These are phyloP conservation scores for Hapalemur alaotrensis DNA, from an alignment of 2,797 vertebrate genomes.

Conservation along the genomic window DNA sequence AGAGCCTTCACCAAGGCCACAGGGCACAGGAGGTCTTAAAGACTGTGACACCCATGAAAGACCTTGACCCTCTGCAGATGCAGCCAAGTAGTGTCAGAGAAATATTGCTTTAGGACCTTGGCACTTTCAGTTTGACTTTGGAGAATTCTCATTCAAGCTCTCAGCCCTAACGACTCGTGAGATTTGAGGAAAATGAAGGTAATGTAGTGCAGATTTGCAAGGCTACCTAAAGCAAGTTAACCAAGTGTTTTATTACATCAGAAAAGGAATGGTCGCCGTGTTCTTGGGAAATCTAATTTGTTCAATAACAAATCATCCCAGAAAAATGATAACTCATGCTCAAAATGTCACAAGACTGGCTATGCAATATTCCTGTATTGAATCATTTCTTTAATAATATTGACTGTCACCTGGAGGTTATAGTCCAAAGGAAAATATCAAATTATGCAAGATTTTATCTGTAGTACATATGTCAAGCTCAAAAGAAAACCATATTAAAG, in stretches of 20 bases:
- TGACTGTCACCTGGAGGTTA: slow-evolving; percentile 47
- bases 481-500: slow-evolving; percentile 51
- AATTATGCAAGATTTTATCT: slow-evolving; percentile 53
- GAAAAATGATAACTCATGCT: slow-evolving; percentile 54
- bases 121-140: slow-evolving; percentile 15
- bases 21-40: neutral
- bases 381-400: slow-evolving; percentile 44
- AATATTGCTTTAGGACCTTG: neutral
- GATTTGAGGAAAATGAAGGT: neutral
- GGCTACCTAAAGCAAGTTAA: slow-evolving; percentile 12
- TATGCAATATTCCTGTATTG: neutral
- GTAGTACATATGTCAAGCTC: slow-evolving; percentile 5
- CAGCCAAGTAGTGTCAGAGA: neutral
- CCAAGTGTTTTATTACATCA: slow-evolving; percentile 17
- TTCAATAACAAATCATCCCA: slow-evolving; percentile 48
- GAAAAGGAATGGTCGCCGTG: neutral
- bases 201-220: neutral
- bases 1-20: neutral
- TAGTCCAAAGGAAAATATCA: slow-evolving; percentile 57
- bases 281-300: slow-evolving; percentile 66
- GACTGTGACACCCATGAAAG: neutral
- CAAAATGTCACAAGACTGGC: slow-evolving; percentile 51
- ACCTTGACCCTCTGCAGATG: neutral
- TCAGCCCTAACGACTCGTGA: neutral
- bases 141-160: neutral